These are phyloP conservation scores for Nasonia giraulti DNA, from an alignment of 1,140 invertebrate genomes.

Conservation along the genomic window DNA sequence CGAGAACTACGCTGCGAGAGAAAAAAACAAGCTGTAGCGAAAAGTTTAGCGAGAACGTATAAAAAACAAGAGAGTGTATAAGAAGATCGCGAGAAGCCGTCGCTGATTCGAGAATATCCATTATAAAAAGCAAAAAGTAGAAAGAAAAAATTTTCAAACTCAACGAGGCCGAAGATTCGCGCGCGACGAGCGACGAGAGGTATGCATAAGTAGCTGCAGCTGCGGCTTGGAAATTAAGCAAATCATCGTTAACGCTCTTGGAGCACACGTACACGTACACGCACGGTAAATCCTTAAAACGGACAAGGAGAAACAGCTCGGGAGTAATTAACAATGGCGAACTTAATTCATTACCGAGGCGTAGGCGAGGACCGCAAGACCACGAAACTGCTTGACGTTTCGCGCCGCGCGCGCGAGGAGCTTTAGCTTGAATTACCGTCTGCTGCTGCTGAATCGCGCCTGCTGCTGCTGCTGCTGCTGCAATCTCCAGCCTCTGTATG, in stretches of 20 bases:
- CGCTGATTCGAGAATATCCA: conserved; percentile 44
- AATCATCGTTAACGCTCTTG: neutral
- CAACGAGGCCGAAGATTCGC: neutral
- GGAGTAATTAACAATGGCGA: conserved; percentile 66
- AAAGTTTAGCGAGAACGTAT: conserved; percentile 7
- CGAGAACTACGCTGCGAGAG: neutral
- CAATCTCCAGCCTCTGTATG: conserved; percentile 30
- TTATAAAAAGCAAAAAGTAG: conserved; percentile 7
- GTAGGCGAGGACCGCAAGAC: conserved; percentile 52
- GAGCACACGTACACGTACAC: neutral
- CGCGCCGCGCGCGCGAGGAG: conserved; percentile 46
- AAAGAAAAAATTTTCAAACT: neutral
- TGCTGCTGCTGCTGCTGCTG: conserved; percentile 29
- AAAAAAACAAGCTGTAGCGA: neutral
- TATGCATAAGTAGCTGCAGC: neutral
- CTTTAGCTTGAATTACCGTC: conserved; percentile 55
- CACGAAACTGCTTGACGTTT: conserved; percentile 64
- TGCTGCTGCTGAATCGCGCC: conserved; percentile 39
- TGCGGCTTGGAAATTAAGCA: neutral
- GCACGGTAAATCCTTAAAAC: conserved; percentile 50
- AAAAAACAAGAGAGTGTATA: conserved; percentile 8
- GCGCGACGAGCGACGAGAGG: too few species aligned
- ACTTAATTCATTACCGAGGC: conserved; percentile 66
- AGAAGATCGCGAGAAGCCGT: too few species aligned
- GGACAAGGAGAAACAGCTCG: conserved; percentile 53